Evolutionary conservation across 37 sponge, comb jelly and placozoan species (phyloP), one percentile per base, ranked within the genome.

Genomic region (Ephydatia muelleri): DNA sequence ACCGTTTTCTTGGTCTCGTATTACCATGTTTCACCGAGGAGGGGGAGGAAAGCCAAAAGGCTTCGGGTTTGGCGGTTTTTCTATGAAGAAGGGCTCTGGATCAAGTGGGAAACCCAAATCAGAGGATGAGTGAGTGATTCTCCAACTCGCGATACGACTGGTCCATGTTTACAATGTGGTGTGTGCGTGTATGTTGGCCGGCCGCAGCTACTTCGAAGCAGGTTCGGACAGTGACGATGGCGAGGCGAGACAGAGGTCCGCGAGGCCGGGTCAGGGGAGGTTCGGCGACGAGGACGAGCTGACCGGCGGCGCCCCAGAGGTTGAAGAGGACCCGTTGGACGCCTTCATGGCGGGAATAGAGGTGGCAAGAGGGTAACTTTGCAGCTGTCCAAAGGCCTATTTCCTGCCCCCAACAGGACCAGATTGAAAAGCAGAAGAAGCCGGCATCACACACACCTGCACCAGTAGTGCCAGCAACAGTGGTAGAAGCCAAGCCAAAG

Each of bases 331-430:
- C 64, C 95, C 99, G 19, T 70, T 98, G 81, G 99, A 98, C 67
- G 97, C 99, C 49, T 98, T 98, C 85, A 98, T 98, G 99, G 93
- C 97, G 29, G 88, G 85, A n/a, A 91, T 98, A 36, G 91, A 94
- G 93, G 93, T 87, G 70, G 71, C 48, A 33, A 21, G 43, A 39
- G 39, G 2, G 28, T 67, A 75, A 5, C 31, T 75, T 2, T 25
- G 65, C 28, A 65, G 21, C 68, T 49, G 69, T 80, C n/a, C n/a
- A n/a, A n/a, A n/a, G n/a, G n/a, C n/a, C n/a, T n/a, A n/a, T n/a
- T n/a, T n/a, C n/a, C n/a, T n/a, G n/a, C n/a, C n/a, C n/a, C 73
- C 73, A 34, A 27, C 79, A 83, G 75, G 78, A 69, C 31, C 73
- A 83, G 72, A 83, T 76, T 38, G 49, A 72, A 22, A 86, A 83